A percentile compares a stretch with the other conserved stretches of the same genome.
Evolutionary conservation across 1,140 invertebrate genomes (phyloP).

Genomic region (Philotrypesis tridentata): DNA sequence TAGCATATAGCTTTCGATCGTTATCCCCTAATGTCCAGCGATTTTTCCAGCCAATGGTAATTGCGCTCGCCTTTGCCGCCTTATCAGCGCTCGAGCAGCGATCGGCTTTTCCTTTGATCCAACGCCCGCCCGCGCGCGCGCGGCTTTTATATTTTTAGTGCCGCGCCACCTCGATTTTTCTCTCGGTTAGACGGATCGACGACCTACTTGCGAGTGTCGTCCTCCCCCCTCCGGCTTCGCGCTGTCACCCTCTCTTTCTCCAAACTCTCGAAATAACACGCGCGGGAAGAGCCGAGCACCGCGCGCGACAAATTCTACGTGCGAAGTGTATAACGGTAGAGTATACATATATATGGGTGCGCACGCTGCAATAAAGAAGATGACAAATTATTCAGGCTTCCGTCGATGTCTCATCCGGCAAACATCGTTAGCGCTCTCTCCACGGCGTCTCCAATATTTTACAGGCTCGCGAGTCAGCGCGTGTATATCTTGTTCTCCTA

Average conservation of each 20-base stretch:
- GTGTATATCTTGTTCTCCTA: background rate
- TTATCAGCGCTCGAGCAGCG: background rate
- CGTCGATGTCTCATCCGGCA: background rate
- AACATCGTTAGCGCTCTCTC: background rate
- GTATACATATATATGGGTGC: too few species aligned
- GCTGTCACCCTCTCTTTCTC: too few species aligned
- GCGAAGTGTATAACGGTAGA: too few species aligned
- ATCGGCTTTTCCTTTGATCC: too few species aligned
- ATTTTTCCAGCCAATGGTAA: background rate
- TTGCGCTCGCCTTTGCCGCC: background rate
- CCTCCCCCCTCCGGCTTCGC: too few species aligned
- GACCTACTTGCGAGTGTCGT: too few species aligned
- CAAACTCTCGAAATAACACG: too few species aligned
- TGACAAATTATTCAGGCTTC: background rate
- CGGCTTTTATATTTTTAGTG: background rate
- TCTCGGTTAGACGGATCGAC: too few species aligned
- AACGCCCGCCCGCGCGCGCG: too few species aligned
- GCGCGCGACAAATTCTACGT: background rate
- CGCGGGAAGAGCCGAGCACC: too few species aligned
- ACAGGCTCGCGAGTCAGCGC: slow-evolving; percentile 15
- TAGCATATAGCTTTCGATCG: background rate
- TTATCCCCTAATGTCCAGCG: background rate
- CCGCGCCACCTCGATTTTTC: too few species aligned
- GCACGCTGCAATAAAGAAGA: background rate
- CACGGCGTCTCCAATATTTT: background rate